Evolutionary conservation across 2,113 vertebrate species (phyloP), one percentile per base, ranked within the genome.

Genomic region (Chaetops frenatus): DNA sequence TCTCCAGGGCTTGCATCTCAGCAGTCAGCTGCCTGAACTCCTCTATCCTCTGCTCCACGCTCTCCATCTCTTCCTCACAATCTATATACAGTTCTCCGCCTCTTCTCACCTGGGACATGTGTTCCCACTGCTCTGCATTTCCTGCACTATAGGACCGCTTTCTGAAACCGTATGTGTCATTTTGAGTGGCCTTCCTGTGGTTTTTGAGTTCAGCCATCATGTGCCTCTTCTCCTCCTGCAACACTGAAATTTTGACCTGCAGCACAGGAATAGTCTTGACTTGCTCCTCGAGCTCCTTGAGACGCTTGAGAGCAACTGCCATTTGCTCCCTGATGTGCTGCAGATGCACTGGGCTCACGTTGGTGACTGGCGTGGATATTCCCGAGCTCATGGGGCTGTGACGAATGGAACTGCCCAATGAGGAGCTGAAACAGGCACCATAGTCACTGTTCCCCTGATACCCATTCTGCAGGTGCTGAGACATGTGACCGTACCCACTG

Each of bases 271-370:
- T 99, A 71, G 98, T 98, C 83, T 99, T 99, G 47, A 99, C 99
- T 93, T 99, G 99, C 82, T 99, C 99, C 96, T 99, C 99, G 0
- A 99, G 98, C 96, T 99, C 99, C 92, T 99, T 99, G 35, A 99
- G 98, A 84, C 98, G 98, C 93, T 98, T 99, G 21, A 99, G 98
- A 15, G 99, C 99, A 54, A 99, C 94, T 3, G 99, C 99, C 99
- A 99, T 99, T 97, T 99, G 99, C 94, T 99, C 99, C 4, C 99
- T 98, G 96, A 99, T 99, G 72, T 99, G 99, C 47, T 99, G 99
- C 92, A 99, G 98, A 92, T 99, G 99, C 74, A 99, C 58, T 0
- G 99, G 99, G 95, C 99, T 99, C 86, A 99, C 98, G 0, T 99
- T 99, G 42, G 99, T 99, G 72, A 99, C 98, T 0, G 99, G 99